Conservation (phyloP, 1,140 invertebrate genomes). For the Drosophila guanche region DNA sequence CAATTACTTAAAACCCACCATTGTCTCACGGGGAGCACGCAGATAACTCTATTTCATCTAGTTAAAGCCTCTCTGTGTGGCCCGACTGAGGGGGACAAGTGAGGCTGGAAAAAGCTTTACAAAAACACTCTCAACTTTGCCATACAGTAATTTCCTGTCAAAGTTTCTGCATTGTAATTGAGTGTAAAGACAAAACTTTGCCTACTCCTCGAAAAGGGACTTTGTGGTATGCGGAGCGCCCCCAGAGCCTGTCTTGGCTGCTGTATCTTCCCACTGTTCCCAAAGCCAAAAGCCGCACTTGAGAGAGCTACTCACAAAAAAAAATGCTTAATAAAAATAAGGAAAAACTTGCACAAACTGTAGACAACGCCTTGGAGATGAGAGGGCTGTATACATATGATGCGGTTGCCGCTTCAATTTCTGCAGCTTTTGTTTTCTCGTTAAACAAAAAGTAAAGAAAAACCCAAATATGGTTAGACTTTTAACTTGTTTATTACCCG, state of each 20-base stretch:
- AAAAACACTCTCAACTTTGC: conserved; percentile 65
- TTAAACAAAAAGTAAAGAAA: conserved; percentile 39
- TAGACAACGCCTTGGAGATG: conserved; percentile 24
- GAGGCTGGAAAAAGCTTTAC: conserved; percentile 27
- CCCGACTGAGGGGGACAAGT: conserved; percentile 11
- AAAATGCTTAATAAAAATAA: conserved; percentile 55
- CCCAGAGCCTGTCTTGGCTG: conserved; percentile 53
- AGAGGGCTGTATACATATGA: conserved; percentile 57
- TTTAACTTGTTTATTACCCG: conserved; percentile 79
- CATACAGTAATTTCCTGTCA: conserved; percentile 77
- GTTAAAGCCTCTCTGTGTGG: neutral
- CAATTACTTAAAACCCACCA: conserved; percentile 18
- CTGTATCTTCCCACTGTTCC: conserved; percentile 64
- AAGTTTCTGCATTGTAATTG: conserved; percentile 80
- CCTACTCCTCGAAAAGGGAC: conserved; percentile 39
- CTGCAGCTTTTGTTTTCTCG: conserved; percentile 59
- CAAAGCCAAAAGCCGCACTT: conserved; percentile 63
- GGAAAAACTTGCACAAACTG: conserved; percentile 55
- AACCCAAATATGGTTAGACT: conserved; percentile 81
- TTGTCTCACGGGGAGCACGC: neutral
- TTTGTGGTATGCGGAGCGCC: neutral
- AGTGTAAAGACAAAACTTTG: conserved; percentile 79
- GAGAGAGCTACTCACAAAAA: conserved; percentile 77
- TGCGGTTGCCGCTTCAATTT: conserved; percentile 75
- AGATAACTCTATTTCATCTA: no score